phyloP scores from a whole-genome alignment of 2,113 vertebrate species.

The Stegastes partitus region DNA sequence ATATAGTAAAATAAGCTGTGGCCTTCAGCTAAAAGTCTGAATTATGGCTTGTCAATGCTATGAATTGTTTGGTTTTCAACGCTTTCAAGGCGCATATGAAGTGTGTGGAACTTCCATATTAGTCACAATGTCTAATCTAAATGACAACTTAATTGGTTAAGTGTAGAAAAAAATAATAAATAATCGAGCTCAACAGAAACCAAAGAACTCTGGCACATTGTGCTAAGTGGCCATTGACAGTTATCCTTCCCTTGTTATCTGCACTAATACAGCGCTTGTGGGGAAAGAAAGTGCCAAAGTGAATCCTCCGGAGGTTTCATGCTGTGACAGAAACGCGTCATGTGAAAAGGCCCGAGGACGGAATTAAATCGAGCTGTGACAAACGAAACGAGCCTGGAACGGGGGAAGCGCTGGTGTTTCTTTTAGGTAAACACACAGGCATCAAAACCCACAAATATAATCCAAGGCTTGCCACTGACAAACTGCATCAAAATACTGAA shows the following conservation, averaged over 20 bases:
- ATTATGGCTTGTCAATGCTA: too few relatives aligned
- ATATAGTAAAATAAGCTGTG: too few relatives aligned
- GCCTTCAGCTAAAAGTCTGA: too few relatives aligned
- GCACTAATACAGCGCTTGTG: constrained; percentile 12
- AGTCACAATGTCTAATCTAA: background rate
- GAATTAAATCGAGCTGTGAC: constrained; percentile 48
- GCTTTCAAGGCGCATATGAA: too few relatives aligned
- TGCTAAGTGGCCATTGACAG: background rate
- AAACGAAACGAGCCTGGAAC: constrained; percentile 35
- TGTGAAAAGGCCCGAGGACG: constrained; percentile 32
- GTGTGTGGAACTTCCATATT: background rate
- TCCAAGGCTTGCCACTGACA: constrained; percentile 1
- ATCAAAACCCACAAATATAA: constrained; percentile 30
- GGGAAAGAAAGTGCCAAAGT: constrained; percentile 11
- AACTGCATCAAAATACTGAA: background rate
- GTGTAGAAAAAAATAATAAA: constrained; percentile 12
- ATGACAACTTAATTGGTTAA: background rate
- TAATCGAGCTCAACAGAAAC: background rate
- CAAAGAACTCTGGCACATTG: background rate
- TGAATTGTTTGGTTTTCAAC: too few relatives aligned
- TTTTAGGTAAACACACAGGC: constrained; percentile 43
- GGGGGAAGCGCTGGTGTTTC: background rate
- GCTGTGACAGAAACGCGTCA: constrained; percentile 38
- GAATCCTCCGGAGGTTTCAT: constrained; percentile 14
- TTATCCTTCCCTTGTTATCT: constrained; percentile 7